Conservation (phyloP, 2,113 vertebrate species). For the Anhinga anhinga region DNA sequence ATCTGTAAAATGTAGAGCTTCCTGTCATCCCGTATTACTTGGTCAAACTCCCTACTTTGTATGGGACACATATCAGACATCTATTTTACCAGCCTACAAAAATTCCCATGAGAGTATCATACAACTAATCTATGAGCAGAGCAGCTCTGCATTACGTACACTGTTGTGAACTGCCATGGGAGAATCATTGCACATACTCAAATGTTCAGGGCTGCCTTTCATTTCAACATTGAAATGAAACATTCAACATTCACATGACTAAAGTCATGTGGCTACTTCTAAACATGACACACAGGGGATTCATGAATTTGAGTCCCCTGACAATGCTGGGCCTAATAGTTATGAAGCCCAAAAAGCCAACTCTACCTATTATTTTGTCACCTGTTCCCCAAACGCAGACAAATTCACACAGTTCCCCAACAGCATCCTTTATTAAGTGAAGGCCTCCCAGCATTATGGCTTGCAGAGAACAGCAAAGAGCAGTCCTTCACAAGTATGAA, state of each 20-base stretch:
- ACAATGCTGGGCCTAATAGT: neutral
- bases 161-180: neutral
- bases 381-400: neutral
- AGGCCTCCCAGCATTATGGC: neutral
- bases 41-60: neutral
- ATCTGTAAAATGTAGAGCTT: neutral
- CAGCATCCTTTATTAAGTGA: neutral
- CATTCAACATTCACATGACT: neutral
- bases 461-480: neutral
- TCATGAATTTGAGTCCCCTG: neutral
- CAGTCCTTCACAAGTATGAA: neutral
- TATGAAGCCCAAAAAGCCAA: neutral
- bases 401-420: neutral
- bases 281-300: neutral
- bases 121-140: neutral
- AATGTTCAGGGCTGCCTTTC: neutral
- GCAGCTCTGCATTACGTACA: neutral
- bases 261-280: neutral
- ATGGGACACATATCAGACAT: neutral
- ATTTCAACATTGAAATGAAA: neutral
- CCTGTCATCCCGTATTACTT: neutral
- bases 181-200: neutral
- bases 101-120: neutral
- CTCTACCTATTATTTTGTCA: neutral
- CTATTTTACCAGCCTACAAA: neutral